A percentile compares a stretch with the other conserved stretches of the same genome.
These are phyloP conservation scores for Coptodon rendalli DNA, from an alignment of 2,113 vertebrate species.

Conservation along the genomic window DNA sequence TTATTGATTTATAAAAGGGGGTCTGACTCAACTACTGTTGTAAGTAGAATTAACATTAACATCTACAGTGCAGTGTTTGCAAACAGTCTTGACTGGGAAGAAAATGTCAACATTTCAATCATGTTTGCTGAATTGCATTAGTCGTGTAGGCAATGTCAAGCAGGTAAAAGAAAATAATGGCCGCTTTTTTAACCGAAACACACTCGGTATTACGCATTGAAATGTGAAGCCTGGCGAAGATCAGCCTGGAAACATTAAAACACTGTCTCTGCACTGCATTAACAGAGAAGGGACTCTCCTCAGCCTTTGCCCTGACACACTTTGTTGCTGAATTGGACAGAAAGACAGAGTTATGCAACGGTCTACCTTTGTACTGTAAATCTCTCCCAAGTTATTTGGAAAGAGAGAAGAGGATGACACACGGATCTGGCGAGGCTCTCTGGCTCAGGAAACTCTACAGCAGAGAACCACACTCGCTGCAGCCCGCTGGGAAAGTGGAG, in stretches of 20 bases:
- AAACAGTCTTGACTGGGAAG: neutral
- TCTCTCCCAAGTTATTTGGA: slow-evolving; percentile 40
- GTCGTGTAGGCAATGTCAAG: neutral
- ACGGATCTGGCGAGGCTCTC: slow-evolving; percentile 20
- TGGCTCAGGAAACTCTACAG: slow-evolving; percentile 24
- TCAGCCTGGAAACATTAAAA: neutral
- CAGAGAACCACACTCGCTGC: slow-evolving; percentile 30
- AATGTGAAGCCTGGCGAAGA: neutral
- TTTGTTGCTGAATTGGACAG: slow-evolving; percentile 1
- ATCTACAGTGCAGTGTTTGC: rapidly evolving
- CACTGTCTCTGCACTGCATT: neutral
- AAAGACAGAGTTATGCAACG: slow-evolving; percentile 45
- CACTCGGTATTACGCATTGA: neutral
- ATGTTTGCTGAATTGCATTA: neutral
- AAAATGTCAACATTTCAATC: neutral
- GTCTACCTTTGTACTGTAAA: slow-evolving; percentile 49
- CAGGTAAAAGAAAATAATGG: neutral
- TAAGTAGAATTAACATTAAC: neutral
- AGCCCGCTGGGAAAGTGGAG: slow-evolving; percentile 50
- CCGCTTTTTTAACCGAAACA: neutral
- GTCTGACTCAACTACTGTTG: neutral
- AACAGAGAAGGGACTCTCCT: neutral
- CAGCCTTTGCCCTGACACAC: slow-evolving; percentile 10
- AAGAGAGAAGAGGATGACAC: slow-evolving; percentile 37
- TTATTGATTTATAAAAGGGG: neutral